Evolutionary conservation across 2,888 invertebrate species (phyloP), one percentile per base, ranked within the genome.

Genomic region (Dasypolia templi): DNA sequence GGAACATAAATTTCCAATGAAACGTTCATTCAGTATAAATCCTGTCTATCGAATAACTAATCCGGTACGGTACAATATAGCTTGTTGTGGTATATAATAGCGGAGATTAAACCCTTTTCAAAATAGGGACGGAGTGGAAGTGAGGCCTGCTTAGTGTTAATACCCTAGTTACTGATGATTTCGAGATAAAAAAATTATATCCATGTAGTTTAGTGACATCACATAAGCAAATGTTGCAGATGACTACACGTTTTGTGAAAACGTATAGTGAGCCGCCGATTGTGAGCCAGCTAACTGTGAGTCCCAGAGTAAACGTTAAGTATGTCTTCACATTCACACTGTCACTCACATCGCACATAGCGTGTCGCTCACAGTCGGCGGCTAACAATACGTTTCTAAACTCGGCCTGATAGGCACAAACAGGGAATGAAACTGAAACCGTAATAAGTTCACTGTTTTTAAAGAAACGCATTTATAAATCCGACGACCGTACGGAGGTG

Each of bases 101-200:
- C 77, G 86, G 85, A 86, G 84, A 87, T 88, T 85, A 88, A 75
- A 71, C 53, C 76, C 72, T 71, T 75, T 75, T 77, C 67, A 74
- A 72, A 86, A 77, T 63, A 55, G 72, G 66, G 39, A 55, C 72
- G 39, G 69, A 17, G 56, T 62, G 86, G 86, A 86, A 75, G 65
- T 72, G 29, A 72, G 46, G 70, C 68, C 81, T 77, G 68, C 72
- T 83, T 83, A 66, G 22, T 71, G 44, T 69, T 70, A 72, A 77
- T 69, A 73, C 73, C 62, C 49, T 46, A 62, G 61, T 83, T 51
- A 49, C 74, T 58, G 70, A 58, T 65, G 55, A 53, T 65, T 42
- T 35, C 9, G 56, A 64, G 67, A 72, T 59, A 44, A 44, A 64
- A n/a, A n/a, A n/a, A n/a, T n/a, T 59, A 19, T 42, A 42, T 42